Evolutionary conservation across 1,140 invertebrate species (phyloP), one percentile per base, ranked within the genome.

Genomic region (Arctopsyche grandis): DNA sequence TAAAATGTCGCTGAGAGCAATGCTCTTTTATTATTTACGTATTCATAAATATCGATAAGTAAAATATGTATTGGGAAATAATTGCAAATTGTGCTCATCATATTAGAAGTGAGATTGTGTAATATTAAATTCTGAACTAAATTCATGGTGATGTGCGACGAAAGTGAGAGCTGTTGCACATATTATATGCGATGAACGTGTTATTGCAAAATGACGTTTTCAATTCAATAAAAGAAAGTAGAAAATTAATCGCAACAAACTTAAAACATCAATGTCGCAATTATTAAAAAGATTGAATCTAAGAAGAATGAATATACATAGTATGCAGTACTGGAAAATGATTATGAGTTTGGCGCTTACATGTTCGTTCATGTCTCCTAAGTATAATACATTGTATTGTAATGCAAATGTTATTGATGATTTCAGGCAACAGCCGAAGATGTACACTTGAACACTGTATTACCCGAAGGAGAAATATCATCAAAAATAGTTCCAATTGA

Each of bases 381-480:
- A 52, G 12, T n/a, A n/a, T n/a, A 52, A 52, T 38, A 38, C 29
- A 7, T 38, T 4, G 29, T n/a, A n/a, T n/a, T n/a, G n/a, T n/a
- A n/a, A n/a, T n/a, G n/a, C n/a, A n/a, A n/a, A n/a, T n/a, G n/a
- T n/a, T n/a, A n/a, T 38, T 38, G 7, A 38, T 38, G 10, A 7
- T 77, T 82, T 10, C 26, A 82, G 80, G 75, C 63, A 14, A 78
- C 80, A 73, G 80, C 48, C 21, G 43, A 58, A 26, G 80, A 82
- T 26, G 75, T 82, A n/a, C 80, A 82, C 58, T 69, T 82, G 16
- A 82, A 82, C 46, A 52, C 78, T 5, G 80, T 82, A 5, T 70
- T 82, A 7, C 80, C 80, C 0, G 80, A 82, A n/a, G 24, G 29
- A 12, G 78, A 79, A n/a, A 16, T 29, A 10, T 10, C 38, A 19